Percentiles rank a stretch among this genome's conserved stretches.
Conservation (phyloP, 2,797 vertebrate species). For the Graptemys geographica region DNA sequence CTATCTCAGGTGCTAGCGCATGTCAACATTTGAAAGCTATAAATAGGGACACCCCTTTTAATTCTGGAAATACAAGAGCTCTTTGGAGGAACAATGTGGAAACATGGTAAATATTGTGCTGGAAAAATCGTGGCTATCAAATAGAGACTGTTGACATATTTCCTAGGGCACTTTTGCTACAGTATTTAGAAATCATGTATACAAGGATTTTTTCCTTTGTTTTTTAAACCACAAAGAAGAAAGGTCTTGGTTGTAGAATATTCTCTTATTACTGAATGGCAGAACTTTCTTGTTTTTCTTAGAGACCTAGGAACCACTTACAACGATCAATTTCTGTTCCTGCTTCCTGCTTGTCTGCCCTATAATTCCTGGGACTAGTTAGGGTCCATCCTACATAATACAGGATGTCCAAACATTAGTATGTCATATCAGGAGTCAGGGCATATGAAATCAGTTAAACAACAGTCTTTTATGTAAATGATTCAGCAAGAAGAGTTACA, state of each 20-base stretch:
- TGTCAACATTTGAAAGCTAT: background rate
- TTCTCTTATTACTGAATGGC: background rate
- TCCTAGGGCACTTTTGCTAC: background rate
- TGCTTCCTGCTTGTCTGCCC: background rate
- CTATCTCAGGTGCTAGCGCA: background rate
- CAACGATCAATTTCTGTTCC: background rate
- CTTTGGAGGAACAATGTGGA: background rate
- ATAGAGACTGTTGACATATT: background rate
- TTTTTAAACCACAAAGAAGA: conserved; percentile 6
- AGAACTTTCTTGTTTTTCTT: background rate
- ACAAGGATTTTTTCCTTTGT: background rate
- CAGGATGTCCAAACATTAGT: rapidly evolving
- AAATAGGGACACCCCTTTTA: background rate
- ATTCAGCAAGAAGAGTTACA: background rate
- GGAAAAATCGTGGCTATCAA: background rate
- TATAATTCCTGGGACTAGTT: background rate
- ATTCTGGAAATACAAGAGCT: background rate
- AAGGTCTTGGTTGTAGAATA: background rate
- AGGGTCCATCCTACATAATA: background rate
- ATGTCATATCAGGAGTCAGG: background rate
- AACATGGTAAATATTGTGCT: background rate
- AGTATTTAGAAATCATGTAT: background rate
- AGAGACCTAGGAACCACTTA: background rate
- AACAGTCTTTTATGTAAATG: background rate
- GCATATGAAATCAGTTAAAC: background rate